phyloP scores from a whole-genome alignment of 1,140 invertebrate genomes.

The Rhagoletis zephyria region DNA sequence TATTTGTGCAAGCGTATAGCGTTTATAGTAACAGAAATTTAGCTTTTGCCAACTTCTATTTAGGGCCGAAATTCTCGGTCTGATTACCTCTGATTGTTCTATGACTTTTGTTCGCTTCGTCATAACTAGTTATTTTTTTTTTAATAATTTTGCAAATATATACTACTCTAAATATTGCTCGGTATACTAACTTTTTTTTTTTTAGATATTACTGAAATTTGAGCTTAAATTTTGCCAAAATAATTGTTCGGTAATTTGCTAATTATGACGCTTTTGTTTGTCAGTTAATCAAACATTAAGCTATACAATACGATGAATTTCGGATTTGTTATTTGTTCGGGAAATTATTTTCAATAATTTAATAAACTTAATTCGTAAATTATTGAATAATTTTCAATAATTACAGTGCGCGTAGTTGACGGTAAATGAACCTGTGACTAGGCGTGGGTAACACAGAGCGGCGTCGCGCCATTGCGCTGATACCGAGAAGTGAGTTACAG shows the following conservation, averaged over 20 bases:
- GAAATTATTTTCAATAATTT: neutral
- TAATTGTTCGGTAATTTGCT: neutral
- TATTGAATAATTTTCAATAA: neutral
- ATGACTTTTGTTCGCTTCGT: neutral
- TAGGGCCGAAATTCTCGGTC: neutral
- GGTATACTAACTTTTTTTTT: neutral
- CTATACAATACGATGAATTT: neutral
- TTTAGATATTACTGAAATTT: neutral
- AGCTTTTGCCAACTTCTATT: neutral
- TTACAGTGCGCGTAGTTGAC: too few species aligned
- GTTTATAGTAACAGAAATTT: neutral
- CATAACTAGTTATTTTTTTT: neutral
- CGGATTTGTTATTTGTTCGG: neutral
- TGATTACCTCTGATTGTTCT: too few species aligned
- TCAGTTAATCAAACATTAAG: neutral
- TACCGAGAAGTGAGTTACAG: too few species aligned
- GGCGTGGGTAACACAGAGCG: too few species aligned
- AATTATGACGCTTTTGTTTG: neutral
- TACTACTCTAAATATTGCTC: neutral
- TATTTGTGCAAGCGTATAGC: too few species aligned
- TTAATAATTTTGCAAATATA: neutral
- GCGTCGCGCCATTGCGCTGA: too few species aligned
- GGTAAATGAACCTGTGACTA: too few species aligned
- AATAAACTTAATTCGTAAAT: neutral
- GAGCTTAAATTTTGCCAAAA: neutral